These are phyloP conservation scores for Cryptops parisi DNA, from an alignment of 2,888 invertebrate species.

Conservation along the genomic window DNA sequence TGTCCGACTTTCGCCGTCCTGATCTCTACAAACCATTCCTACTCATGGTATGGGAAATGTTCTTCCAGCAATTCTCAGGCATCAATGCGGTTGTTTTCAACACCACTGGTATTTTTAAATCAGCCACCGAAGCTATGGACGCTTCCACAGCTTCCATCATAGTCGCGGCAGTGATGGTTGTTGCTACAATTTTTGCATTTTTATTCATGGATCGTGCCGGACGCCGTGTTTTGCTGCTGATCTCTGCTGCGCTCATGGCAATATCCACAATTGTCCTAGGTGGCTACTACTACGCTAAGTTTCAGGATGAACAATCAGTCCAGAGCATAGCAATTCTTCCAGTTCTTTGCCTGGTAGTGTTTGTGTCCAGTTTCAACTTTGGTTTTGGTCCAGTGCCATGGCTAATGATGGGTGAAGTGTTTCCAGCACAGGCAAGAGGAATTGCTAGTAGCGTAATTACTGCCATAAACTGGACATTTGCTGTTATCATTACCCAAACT, in stretches of 20 bases:
- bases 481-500: slow-evolving; percentile 68
- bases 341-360: slow-evolving; percentile 53
- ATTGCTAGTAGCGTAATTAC: slow-evolving; percentile 60
- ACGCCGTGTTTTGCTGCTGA: slow-evolving; percentile 54
- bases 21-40: slow-evolving; percentile 60
- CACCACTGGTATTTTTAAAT: slow-evolving; percentile 55
- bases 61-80: slow-evolving; percentile 83
- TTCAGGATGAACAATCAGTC: slow-evolving; percentile 32
- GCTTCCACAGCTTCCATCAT: slow-evolving; percentile 53
- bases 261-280: slow-evolving; percentile 65
- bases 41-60: slow-evolving; percentile 76
- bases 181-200: slow-evolving; percentile 57
- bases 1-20: slow-evolving; percentile 48
- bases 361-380: slow-evolving; percentile 63
- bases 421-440: slow-evolving; percentile 52
- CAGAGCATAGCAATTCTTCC: slow-evolving; percentile 51
- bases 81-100: slow-evolving; percentile 74
- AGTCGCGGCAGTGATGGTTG: slow-evolving; percentile 65
- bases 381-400: slow-evolving; percentile 71
- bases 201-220: slow-evolving; percentile 67
- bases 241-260: slow-evolving; percentile 55
- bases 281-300: slow-evolving; percentile 61
- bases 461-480: slow-evolving; percentile 57
- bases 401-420: slow-evolving; percentile 61
- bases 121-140: slow-evolving; percentile 44